Evolutionary conservation across 2,888 invertebrate species (phyloP), one percentile per base, ranked within the genome.

Genomic region (Rotaria magnacalcarata): DNA sequence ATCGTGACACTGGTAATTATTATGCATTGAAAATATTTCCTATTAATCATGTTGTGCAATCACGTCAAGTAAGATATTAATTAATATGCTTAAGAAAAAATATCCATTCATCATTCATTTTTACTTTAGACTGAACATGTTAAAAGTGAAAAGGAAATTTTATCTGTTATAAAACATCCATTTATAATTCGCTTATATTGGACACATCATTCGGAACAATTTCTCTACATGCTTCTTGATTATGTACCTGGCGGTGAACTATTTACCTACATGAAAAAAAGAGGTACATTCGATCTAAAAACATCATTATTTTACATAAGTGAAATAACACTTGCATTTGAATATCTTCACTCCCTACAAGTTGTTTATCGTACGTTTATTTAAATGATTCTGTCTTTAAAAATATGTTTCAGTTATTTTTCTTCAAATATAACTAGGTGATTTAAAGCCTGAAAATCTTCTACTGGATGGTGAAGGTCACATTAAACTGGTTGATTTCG

Each of bases 221-320:
- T 95, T 91, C 94, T 98, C 88, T 98, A 97, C 92, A 97, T 98
- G 97, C 93, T 97, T 87, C 94, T 97, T 91, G 97, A 98, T 91
- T 98, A 96, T 92, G 95, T 97, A 4, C 95, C 96, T 16, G 91
- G 98, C 19, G 98, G 98, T 19, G 98, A 98, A 91, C 93, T 98
- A 50, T 98, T 98, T 92, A 96, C 96, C 14, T 97, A 97, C 91
- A 92, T 98, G 88, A 93, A 97, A 89, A 96, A 95, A 90, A 95
- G 95, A 58, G 96, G 96, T 87, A 93, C 95, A 90, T 97, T 97
- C 92, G 91, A 91, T 80, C 91, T 91, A 86, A 94, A 94, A 89
- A 94, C 95, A 89, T 94, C 94, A 89, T 95, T 95, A 90, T 97
- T 98, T 92, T 98, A 96, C 92, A 95, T 96, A 8, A 93, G 96